Conservation (phyloP, 2,888 invertebrate genomes). For the Tetragnatha montana region DNA sequence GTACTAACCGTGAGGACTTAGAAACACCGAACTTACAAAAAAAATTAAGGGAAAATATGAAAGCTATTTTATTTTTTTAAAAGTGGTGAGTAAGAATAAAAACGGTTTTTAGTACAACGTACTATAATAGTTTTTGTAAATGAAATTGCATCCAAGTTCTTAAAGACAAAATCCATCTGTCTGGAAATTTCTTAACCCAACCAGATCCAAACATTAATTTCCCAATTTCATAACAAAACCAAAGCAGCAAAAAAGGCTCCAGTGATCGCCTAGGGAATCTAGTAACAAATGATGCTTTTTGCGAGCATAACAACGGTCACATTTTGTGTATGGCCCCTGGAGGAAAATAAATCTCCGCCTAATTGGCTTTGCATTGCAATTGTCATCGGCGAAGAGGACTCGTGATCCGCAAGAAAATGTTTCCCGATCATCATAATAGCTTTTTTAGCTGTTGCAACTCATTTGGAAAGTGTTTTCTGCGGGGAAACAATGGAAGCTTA, state of each 20-base stretch:
- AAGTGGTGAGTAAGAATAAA: too few relatives aligned
- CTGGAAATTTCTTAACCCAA: too few relatives aligned
- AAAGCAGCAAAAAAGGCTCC: not conserved
- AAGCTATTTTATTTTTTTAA: too few relatives aligned
- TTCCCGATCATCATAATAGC: slow-evolving; percentile 54
- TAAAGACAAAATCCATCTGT: too few relatives aligned
- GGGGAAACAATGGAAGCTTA: slow-evolving; percentile 17
- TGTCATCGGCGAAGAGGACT: slow-evolving; percentile 46
- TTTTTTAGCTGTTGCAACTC: slow-evolving; percentile 38
- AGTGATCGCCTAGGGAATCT: not conserved
- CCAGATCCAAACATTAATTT: too few relatives aligned
- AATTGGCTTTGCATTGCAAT: slow-evolving; percentile 65
- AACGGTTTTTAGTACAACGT: too few relatives aligned
- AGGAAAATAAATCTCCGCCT: slow-evolving; percentile 59
- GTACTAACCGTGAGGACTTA: too few relatives aligned
- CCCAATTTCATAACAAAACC: too few relatives aligned
- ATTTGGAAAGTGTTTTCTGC: slow-evolving; percentile 45
- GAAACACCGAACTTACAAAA: too few relatives aligned
- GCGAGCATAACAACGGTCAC: not conserved
- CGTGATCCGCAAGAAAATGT: slow-evolving; percentile 64
- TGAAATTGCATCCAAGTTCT: too few relatives aligned
- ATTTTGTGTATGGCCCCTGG: slow-evolving; percentile 50
- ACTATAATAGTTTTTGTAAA: too few relatives aligned
- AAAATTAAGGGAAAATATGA: too few relatives aligned
- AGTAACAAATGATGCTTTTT: not conserved